Evolutionary conservation across 2,797 vertebrate species (phyloP).

Genomic region (Gymnoscopelus braueri): DNA sequence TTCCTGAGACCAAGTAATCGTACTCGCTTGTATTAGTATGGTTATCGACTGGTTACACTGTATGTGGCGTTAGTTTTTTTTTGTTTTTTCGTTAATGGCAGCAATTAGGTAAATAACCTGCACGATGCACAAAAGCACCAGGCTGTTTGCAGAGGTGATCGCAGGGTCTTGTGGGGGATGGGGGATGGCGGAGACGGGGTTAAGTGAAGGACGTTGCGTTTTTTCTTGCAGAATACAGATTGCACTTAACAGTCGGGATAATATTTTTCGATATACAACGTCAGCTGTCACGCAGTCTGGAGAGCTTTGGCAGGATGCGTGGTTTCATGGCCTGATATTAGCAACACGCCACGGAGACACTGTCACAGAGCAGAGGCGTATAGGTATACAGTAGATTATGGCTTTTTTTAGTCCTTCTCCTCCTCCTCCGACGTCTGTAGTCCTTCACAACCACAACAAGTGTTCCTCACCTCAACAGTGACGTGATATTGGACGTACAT

Average conservation of each 20-base stretch:
- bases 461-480: slow-evolving; percentile 38
- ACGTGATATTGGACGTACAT: slow-evolving; percentile 46
- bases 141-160: slow-evolving; percentile 16
- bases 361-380: slow-evolving; percentile 54
- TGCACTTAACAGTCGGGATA: slow-evolving; percentile 34
- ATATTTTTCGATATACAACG: slow-evolving; percentile 47
- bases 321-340: slow-evolving; percentile 57
- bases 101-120: slow-evolving; percentile 47
- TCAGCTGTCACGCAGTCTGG: slow-evolving; percentile 30
- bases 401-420: slow-evolving; percentile 62
- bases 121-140: slow-evolving; percentile 28
- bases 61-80: background rate
- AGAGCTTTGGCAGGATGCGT: slow-evolving; percentile 61
- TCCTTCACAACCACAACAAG: slow-evolving; percentile 40
- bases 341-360: slow-evolving; percentile 49
- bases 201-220: slow-evolving; percentile 29
- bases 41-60: slow-evolving; percentile 62
- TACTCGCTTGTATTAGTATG: slow-evolving; percentile 59
- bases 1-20: slow-evolving; percentile 63
- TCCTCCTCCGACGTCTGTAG: background rate
- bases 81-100: slow-evolving; percentile 52
- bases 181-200: slow-evolving; percentile 6
- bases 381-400: slow-evolving; percentile 56
- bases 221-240: slow-evolving; percentile 21
- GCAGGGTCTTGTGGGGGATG: background rate